Evolutionary conservation across 2,888 invertebrate genomes (phyloP), one percentile per base, ranked within the genome.

Genomic region (Caenorhabditis sinica): DNA sequence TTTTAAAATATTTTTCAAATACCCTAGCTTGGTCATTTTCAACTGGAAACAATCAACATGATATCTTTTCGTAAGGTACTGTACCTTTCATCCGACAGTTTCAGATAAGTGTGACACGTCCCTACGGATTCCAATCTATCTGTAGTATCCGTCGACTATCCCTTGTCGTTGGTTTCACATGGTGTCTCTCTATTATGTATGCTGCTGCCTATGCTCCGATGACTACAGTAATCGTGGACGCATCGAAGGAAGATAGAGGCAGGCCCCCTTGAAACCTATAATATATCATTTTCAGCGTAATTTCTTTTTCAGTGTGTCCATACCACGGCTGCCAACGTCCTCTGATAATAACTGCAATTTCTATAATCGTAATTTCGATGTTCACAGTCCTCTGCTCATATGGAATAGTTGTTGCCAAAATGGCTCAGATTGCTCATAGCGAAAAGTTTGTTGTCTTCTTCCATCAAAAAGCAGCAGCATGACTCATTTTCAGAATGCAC

Each of bases 321-420:
- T 90, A 79, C 66, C 76, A 72, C 58, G 33, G 63, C 28, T 90
- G 90, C 71, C 90, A 90, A 76, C 82, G 85, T 28, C 89, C 89
- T 60, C 85, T 90, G 11, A 81, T 89, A 25, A 82, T 89, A 45
- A 82, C 88, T 15, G 85, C 86, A 6, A 87, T 89, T 53, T 69
- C 73, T 8, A 82, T 89, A 23, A 81, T 89, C 43, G 77, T 84
- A 11, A 71, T 90, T 17, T 73, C 89, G n/a, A 72, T 89, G 63
- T 76, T 86, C 71, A 85, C 85, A 60, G 73, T 87, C n/a, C 33
- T 88, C 36, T 25, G 73, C 13, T 87, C 87, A 49, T 90, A 87
- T 56, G 66, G 74, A 28, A 86, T 86, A 28, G 88, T 90, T 23
- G 53, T 87, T 23, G 82, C 58, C 28, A 88, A 88, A 82, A 75